Conservation (phyloP, 2,113 vertebrate species). For the Urocynchramus pylzowi region DNA sequence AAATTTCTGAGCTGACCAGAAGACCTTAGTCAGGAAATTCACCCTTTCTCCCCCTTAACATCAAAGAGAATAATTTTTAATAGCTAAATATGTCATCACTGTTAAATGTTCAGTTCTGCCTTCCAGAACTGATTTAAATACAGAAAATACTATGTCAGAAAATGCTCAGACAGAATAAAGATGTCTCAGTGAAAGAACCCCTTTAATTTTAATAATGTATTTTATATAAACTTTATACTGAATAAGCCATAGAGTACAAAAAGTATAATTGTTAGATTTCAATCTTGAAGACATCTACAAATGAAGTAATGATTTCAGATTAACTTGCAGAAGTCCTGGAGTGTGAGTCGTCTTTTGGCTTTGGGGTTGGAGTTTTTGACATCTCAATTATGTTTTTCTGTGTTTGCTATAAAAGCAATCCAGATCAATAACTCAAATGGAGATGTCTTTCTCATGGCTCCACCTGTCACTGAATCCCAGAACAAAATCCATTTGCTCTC, state of each 20-base stretch:
- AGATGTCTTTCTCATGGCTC: not conserved
- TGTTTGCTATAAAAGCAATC: not conserved
- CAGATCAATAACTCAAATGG: not conserved
- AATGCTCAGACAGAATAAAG: not conserved
- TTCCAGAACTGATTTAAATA: not conserved
- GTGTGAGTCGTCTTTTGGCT: not conserved
- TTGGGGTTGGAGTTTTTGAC: not conserved
- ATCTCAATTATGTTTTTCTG: not conserved
- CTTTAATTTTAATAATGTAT: not conserved
- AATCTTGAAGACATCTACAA: not conserved
- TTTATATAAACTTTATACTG: not conserved
- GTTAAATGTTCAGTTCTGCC: not conserved
- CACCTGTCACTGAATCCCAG: not conserved
- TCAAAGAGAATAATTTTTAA: constrained; percentile 5
- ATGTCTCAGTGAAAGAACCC: not conserved
- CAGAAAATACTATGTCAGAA: not conserved
- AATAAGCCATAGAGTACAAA: not conserved
- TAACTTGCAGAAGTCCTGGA: not conserved
- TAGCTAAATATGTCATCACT: not conserved
- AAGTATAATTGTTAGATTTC: not conserved
- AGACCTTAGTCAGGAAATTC: not conserved
- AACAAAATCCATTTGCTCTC: not conserved
- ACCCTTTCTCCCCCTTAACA: not conserved
- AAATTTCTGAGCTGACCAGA: not conserved
- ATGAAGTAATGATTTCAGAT: not conserved